Conservation (phyloP, 2,113 vertebrate species). For the Protomyctophum bolini region DNA sequence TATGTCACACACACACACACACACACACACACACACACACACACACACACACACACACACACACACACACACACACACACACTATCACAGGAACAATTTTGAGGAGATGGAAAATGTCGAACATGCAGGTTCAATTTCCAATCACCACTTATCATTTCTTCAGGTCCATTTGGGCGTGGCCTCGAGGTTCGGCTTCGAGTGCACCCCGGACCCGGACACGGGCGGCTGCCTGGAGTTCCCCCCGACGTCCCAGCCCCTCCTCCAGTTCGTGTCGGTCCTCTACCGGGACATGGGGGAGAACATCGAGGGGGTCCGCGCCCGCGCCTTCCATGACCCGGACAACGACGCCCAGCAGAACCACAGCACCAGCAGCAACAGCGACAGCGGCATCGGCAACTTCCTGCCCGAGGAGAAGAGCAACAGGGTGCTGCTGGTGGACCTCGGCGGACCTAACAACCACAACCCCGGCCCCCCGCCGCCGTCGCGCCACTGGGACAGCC, state of each 20-base stretch:
- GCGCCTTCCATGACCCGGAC: slow-evolving; percentile 91
- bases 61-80: no score
- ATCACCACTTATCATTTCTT: not conserved
- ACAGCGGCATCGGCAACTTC: slow-evolving; percentile 96
- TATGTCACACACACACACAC: no score
- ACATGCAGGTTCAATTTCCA: no score
- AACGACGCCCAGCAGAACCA: slow-evolving; percentile 91
- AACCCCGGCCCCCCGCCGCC: slow-evolving; percentile 60
- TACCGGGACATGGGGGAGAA: slow-evolving; percentile 97
- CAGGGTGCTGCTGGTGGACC: slow-evolving; percentile 90
- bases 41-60: no score
- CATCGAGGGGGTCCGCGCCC: slow-evolving; percentile 91
- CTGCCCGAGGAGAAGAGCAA: slow-evolving; percentile 91
- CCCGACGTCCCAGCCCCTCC: slow-evolving; percentile 89
- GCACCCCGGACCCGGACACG: slow-evolving; percentile 94
- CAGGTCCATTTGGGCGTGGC: slow-evolving; percentile 89
- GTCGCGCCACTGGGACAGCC: slow-evolving; percentile 80
- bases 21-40: no score
- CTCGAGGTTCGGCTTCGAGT: slow-evolving; percentile 89
- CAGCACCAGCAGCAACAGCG: slow-evolving; percentile 96
- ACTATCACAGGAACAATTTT: no score
- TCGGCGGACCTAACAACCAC: slow-evolving; percentile 84
- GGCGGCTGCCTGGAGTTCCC: slow-evolving; percentile 96
- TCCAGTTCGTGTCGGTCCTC: slow-evolving; percentile 95
- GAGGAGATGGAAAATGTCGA: no score